Percentiles rank a stretch among this genome's conserved stretches.
Conservation (phyloP, 2,888 invertebrate genomes). For the Aradus depressus region DNA sequence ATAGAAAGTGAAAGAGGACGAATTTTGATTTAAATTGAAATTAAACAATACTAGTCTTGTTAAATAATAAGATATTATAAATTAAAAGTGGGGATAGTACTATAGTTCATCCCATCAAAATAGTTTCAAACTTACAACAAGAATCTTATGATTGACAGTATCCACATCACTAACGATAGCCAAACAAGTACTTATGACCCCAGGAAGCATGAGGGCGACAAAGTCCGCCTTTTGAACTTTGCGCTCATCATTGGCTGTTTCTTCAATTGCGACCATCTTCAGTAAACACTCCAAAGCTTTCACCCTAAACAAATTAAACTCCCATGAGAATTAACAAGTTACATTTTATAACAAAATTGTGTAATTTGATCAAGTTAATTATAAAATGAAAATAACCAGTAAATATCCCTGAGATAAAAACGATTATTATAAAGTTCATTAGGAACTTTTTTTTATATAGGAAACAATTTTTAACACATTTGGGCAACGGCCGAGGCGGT, state of each 20-base stretch:
- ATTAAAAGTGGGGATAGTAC: not conserved
- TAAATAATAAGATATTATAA: slow-evolving; percentile 4
- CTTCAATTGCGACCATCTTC: slow-evolving; percentile 43
- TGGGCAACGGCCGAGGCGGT: too few species aligned
- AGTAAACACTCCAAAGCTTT: slow-evolving; percentile 49
- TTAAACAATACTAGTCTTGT: not conserved
- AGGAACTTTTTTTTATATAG: not conserved
- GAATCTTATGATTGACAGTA: slow-evolving; percentile 50
- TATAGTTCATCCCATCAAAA: too few species aligned
- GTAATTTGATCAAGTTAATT: not conserved
- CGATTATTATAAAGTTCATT: not conserved
- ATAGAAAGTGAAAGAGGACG: too few species aligned
- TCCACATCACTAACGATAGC: slow-evolving; percentile 46
- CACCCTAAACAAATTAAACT: slow-evolving; percentile 24
- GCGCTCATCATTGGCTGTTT: slow-evolving; percentile 41
- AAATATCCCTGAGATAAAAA: not conserved
- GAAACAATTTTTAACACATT: too few species aligned
- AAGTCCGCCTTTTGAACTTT: slow-evolving; percentile 45
- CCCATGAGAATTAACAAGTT: not conserved
- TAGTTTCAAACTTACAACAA: slow-evolving; percentile 41
- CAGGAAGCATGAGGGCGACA: slow-evolving; percentile 52
- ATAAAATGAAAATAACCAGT: not conserved
- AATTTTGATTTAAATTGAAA: too few species aligned
- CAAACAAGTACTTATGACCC: slow-evolving; percentile 47
- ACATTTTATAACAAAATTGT: not conserved